Evolutionary conservation across 2,888 invertebrate species (phyloP), one percentile per base, ranked within the genome.

Genomic region (Nemoura dubitans): DNA sequence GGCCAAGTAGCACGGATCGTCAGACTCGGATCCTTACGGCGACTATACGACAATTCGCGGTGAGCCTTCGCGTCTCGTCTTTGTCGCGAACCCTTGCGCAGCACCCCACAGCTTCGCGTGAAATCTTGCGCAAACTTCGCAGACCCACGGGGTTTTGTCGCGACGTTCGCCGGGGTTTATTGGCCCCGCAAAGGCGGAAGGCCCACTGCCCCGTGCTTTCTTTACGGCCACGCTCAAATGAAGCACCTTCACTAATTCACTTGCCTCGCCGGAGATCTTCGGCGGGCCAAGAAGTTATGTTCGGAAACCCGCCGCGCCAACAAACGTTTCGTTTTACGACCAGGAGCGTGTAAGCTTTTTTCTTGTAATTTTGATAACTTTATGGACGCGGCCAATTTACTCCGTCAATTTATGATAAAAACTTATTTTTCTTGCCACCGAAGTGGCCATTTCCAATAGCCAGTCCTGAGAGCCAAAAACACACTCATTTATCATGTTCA

Each of bases 341-440:
- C 59, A 10, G 59, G 59, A 59, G 36, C 10, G 36, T 36, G 36
- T 21, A 59, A 59, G 59, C 21, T 59, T 59, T 59, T 59, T 59
- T 10, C 59, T 59, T 59, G 59, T 59, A 59, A 59, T 59, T 59
- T 59, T 59, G 59, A 59, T 59, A 59, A 59, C 59, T 59, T 59
- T 59, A 21, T 59, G 59, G 59, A 21, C 21, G 59, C 21, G 59
- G 59, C 59, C 59, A 59, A 59, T 59, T 59, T 59, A 59, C 21
- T 59, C 59, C 21, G 59, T 59, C 59, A 59, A 59, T 59, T 59
- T 59, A 59, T 59, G 59, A 59, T 59, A 59, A 59, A 59, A 59
- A 59, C 59, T 59, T 59, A 59, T 59, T 59, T 59, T 59, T 59
- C 59, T 59, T 59, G 16, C 21, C 59, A 59, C 14, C 14, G 59